Conservation (phyloP, 2,797 vertebrate genomes). For the Neosalanx taihuensis region DNA sequence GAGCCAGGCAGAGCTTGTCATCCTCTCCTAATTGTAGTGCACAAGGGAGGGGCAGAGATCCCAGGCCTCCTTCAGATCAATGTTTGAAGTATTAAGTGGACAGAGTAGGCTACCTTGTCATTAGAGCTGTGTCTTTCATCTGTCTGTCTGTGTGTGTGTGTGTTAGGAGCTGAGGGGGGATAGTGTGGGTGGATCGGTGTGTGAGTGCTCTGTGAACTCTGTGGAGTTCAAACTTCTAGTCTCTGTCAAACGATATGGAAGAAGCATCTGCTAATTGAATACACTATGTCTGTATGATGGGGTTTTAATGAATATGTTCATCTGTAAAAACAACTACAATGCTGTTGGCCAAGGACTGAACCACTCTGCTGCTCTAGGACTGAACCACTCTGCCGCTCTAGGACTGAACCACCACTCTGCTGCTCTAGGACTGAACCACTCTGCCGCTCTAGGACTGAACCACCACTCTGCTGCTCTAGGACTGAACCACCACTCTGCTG, state of each 20-base stretch:
- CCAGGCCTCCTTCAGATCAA: constrained; percentile 32
- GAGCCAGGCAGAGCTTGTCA: constrained; percentile 27
- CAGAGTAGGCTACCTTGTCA: constrained; percentile 58
- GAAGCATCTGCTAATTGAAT: background rate
- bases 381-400: too few species aligned
- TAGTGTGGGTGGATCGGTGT: background rate
- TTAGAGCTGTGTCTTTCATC: constrained; percentile 63
- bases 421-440: too few species aligned
- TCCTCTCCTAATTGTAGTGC: constrained; percentile 50
- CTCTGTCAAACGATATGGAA: too few species aligned
- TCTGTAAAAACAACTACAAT: background rate
- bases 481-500: too few species aligned
- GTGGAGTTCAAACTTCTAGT: too few species aligned
- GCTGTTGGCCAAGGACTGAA: background rate
- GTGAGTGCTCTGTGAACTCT: constrained; percentile 25
- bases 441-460: too few species aligned
- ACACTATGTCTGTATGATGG: too few species aligned
- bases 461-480: too few species aligned
- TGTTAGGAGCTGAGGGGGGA: too few species aligned
- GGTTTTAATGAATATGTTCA: too few species aligned
- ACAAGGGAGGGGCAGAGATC: constrained; percentile 33
- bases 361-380: background rate
- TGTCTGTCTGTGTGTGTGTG: constrained; percentile 19
- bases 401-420: too few species aligned
- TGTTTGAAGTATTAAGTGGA: constrained; percentile 71